These are phyloP conservation scores for Lasioglossum albipes DNA, from an alignment of 1,140 invertebrate species.

Conservation along the genomic window DNA sequence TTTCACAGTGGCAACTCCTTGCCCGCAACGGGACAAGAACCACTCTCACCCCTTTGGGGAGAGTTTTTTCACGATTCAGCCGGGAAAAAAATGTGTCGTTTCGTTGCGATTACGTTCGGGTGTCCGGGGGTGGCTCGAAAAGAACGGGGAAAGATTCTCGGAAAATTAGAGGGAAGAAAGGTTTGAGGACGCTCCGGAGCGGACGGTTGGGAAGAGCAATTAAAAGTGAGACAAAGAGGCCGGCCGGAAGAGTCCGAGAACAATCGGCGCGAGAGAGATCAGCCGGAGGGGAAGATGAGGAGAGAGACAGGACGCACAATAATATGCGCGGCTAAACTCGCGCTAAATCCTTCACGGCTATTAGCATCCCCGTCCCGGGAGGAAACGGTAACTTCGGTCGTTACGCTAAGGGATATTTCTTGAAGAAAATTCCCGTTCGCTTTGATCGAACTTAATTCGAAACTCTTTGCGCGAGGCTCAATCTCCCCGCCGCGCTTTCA, in stretches of 20 bases:
- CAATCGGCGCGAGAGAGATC: not conserved
- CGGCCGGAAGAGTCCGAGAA: not conserved
- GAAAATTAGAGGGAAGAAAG: conserved; percentile 31
- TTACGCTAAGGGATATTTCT: conserved; percentile 4
- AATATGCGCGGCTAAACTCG: conserved; percentile 13
- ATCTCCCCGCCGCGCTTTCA: too few species aligned
- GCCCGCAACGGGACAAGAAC: not conserved
- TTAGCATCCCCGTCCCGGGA: too few species aligned
- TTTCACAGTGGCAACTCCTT: conserved; percentile 12
- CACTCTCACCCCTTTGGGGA: not conserved
- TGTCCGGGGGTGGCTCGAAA: not conserved
- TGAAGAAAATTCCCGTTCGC: too few species aligned
- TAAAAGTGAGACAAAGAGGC: conserved; percentile 39
- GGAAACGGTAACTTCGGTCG: conserved; percentile 31
- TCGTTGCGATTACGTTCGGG: conserved; percentile 8
- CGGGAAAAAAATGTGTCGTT: conserved; percentile 11
- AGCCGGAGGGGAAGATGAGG: not conserved
- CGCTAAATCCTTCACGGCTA: conserved; percentile 11
- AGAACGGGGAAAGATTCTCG: not conserved
- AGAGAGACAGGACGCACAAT: not conserved
- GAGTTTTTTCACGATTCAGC: conserved; percentile 18
- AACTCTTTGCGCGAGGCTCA: too few species aligned
- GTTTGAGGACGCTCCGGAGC: conserved; percentile 1
- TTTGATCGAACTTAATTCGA: not conserved
- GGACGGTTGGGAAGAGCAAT: conserved; percentile 24